These are phyloP conservation scores for Chrysogorgia sp. DNA, from an alignment of 92 coral and sea anemone genomes.

Conservation along the genomic window DNA sequence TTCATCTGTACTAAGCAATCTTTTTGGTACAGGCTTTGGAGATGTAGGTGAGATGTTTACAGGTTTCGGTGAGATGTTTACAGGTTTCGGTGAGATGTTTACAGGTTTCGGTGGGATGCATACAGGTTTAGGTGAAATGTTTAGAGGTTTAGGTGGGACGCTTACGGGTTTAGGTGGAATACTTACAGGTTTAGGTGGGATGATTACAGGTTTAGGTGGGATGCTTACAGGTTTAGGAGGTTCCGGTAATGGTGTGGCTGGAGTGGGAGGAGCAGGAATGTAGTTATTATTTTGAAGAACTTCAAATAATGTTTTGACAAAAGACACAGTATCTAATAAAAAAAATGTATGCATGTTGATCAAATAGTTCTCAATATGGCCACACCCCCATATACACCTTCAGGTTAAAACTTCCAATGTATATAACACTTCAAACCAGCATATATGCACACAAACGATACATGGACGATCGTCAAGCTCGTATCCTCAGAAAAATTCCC, in stretches of 20 bases:
- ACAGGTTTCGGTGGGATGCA: constrained; percentile 19
- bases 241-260: constrained; percentile 55
- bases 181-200: constrained; percentile 41
- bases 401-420: too few relatives aligned
- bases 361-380: too few relatives aligned
- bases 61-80: neutral
- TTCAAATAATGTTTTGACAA: constrained; percentile 88
- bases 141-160: constrained; percentile 47
- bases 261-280: constrained; percentile 65
- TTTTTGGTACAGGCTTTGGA: constrained; percentile 25
- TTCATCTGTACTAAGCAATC: constrained; percentile 39
- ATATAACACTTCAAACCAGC: too few relatives aligned
- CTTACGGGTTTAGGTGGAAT: constrained; percentile 56
- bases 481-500: too few relatives aligned
- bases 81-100: constrained; percentile 21
- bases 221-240: constrained; percentile 24
- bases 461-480: too few relatives aligned
- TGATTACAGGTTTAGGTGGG: constrained; percentile 56
- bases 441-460: too few relatives aligned
- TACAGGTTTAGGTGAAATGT: constrained; percentile 9
- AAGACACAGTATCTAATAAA: constrained; percentile 72
- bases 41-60: constrained; percentile 27
- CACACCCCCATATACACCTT: too few relatives aligned
- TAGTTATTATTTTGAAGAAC: constrained; percentile 77
- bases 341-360: too few relatives aligned